Evolutionary conservation across 2,113 vertebrate species (phyloP).

Genomic region (Struthio camelus): DNA sequence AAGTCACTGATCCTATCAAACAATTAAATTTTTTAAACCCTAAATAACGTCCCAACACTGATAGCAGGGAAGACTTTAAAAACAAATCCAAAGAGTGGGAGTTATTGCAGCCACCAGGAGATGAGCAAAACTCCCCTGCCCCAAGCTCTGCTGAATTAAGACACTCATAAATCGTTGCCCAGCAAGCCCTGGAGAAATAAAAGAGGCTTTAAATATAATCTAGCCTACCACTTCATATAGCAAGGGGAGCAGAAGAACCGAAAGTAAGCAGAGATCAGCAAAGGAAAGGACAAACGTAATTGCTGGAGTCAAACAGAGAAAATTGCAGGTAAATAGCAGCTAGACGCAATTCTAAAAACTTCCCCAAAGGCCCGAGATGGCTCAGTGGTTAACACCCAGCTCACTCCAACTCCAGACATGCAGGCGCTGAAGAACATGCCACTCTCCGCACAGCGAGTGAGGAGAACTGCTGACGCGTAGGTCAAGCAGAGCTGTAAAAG

Average conservation of each 20-base stretch:
- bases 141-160: conserved; percentile 37
- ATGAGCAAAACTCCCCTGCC: not conserved
- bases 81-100: not conserved
- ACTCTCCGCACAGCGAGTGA: not conserved
- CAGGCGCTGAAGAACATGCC: not conserved
- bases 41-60: not conserved
- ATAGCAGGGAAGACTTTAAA: not conserved
- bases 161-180: conserved; percentile 42
- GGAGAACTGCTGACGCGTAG: not conserved
- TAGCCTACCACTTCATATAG: not conserved
- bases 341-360: not conserved
- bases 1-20: not conserved
- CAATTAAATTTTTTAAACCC: not conserved
- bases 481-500: conserved; percentile 11
- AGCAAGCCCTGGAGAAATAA: conserved; percentile 62
- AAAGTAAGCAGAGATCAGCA: conserved; percentile 2
- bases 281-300: conserved; percentile 54
- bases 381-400: not conserved
- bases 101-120: not conserved
- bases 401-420: fast-evolving
- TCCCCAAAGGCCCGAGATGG: not conserved
- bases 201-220: conserved; percentile 48
- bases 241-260: not conserved
- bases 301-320: conserved; percentile 49
- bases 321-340: conserved; percentile 45